Evolutionary conservation across 2,113 vertebrate genomes (phyloP).

Genomic region (Otus sunia): DNA sequence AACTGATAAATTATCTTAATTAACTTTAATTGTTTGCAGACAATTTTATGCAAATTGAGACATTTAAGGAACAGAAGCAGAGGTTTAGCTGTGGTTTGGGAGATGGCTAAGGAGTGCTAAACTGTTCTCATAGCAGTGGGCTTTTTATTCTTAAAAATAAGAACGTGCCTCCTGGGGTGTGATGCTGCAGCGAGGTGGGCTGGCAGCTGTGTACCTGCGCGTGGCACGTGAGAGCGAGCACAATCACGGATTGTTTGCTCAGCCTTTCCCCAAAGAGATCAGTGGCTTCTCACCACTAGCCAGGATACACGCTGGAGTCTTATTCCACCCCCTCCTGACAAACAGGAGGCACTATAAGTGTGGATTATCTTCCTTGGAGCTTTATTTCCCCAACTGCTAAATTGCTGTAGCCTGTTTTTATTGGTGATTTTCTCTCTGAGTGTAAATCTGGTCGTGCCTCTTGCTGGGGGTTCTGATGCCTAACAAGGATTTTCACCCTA

Average conservation of each 20-base stretch:
- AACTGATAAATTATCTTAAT: slow-evolving; percentile 75
- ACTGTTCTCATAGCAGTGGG: not conserved
- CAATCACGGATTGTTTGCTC: rapidly evolving
- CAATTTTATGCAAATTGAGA: slow-evolving; percentile 44
- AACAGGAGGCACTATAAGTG: rapidly evolving
- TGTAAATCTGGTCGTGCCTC: too few relatives aligned
- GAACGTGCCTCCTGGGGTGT: rapidly evolving
- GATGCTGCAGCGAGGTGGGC: not conserved
- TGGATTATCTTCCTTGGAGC: not conserved
- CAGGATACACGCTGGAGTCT: rapidly evolving
- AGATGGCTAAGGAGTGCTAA: not conserved
- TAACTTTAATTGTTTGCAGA: slow-evolving; percentile 67
- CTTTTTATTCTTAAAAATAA: not conserved
- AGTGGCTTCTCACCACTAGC: not conserved
- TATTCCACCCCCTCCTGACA: not conserved
- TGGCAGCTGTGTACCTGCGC: rapidly evolving
- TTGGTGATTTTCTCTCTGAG: not conserved
- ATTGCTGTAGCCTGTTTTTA: too few relatives aligned
- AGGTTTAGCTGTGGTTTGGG: not conserved
- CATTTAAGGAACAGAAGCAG: slow-evolving; percentile 19
- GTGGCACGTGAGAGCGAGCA: not conserved
- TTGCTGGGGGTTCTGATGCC: not conserved
- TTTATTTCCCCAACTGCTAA: not conserved
- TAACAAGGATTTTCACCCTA: not conserved
- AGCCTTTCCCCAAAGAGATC: not conserved